A percentile compares a stretch with the other conserved stretches of the same genome.
These are phyloP conservation scores for Campoplex nolae DNA, from an alignment of 2,888 invertebrate genomes.

Conservation along the genomic window DNA sequence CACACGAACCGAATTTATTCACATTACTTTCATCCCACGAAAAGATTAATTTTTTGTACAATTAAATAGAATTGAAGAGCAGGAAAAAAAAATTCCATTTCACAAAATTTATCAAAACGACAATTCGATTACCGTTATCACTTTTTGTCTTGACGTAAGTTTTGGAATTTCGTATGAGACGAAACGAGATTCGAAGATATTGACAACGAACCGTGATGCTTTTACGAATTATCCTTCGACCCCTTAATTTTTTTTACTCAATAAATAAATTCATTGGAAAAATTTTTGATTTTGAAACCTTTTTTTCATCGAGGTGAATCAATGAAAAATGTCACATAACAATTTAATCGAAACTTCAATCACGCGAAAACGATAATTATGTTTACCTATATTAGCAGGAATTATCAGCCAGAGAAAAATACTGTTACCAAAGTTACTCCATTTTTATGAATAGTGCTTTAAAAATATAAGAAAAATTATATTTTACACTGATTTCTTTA, in stretches of 20 bases:
- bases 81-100: background rate
- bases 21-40: background rate
- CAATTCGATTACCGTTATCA: too few relatives aligned
- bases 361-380: background rate
- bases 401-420: background rate
- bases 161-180: too few relatives aligned
- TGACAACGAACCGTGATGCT: too few relatives aligned
- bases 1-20: background rate
- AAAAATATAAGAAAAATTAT: background rate
- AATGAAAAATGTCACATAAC: background rate
- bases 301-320: background rate
- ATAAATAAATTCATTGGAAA: too few relatives aligned
- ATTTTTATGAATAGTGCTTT: background rate
- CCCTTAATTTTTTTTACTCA: too few relatives aligned
- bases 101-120: too few relatives aligned
- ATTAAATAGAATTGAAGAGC: background rate
- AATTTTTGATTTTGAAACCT: too few relatives aligned
- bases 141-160: too few relatives aligned
- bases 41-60: background rate
- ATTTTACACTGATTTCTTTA: background rate
- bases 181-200: too few relatives aligned
- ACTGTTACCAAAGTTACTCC: background rate
- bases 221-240: background rate
- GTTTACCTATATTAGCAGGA: background rate
- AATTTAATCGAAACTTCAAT: background rate